Percentiles rank a stretch among this genome's conserved stretches.
phyloP scores from a whole-genome alignment of 35 echinoderm and acorn worm species.

The Apostichopus japonicus region DNA sequence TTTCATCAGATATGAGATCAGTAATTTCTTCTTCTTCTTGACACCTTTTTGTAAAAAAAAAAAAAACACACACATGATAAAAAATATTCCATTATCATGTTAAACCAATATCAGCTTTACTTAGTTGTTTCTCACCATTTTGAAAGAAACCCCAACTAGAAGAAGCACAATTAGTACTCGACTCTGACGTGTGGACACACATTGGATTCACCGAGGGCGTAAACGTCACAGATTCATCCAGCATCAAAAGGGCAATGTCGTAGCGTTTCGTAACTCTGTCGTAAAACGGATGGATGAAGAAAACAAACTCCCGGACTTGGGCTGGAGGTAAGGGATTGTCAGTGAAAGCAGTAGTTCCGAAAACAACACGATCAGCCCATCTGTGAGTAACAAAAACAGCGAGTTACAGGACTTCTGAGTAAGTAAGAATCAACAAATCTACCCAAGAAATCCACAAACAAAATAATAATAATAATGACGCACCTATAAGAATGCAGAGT shows the following conservation, averaged over 20 bases:
- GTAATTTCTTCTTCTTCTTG: no score
- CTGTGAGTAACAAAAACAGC: not conserved
- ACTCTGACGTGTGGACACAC: slow-evolving; percentile 10
- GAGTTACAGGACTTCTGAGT: not conserved
- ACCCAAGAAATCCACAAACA: no score
- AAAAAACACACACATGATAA: no score
- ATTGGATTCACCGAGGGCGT: not conserved
- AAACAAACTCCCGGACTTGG: slow-evolving; percentile 17
- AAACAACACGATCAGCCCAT: slow-evolving; percentile 38
- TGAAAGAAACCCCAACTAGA: slow-evolving; percentile 23
- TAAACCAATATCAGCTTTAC: no score
- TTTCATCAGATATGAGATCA: no score
- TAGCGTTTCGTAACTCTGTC: not conserved
- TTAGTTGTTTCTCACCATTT: not conserved
- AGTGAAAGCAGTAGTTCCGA: not conserved
- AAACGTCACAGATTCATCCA: not conserved
- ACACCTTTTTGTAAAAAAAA: no score
- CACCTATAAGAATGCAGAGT: no score
- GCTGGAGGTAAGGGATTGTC: not conserved
- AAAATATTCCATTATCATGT: no score
- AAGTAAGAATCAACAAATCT: no score
- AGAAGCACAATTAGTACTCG: not conserved
- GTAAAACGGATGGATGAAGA: slow-evolving; percentile 21
- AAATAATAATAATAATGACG: no score
- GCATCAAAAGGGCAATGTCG: slow-evolving; percentile 39